A percentile compares a stretch with the other conserved stretches of the same genome.
Evolutionary conservation across 2,113 vertebrate genomes (phyloP).

Genomic region (Prochilodus magdalenae): DNA sequence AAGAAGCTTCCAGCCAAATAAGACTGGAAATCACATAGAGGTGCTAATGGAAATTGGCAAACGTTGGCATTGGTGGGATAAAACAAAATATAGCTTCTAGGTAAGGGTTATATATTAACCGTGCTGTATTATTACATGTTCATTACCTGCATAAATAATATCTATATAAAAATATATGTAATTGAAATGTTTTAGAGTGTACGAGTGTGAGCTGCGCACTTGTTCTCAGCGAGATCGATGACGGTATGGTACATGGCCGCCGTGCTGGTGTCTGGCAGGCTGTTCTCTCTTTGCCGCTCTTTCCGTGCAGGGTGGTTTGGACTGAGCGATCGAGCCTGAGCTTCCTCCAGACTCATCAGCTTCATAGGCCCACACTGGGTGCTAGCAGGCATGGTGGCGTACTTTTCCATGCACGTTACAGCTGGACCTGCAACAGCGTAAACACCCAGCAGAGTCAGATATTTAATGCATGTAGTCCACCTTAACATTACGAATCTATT

Average conservation of each 20-base stretch:
- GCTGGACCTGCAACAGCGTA: slow-evolving; percentile 68
- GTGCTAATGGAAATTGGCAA: too few species aligned
- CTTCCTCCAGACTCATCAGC: slow-evolving; percentile 94
- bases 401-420: slow-evolving; percentile 81
- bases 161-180: too few species aligned
- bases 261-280: slow-evolving; percentile 88
- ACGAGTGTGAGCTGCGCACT: slow-evolving; percentile 72
- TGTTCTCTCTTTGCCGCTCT: slow-evolving; percentile 89
- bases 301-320: slow-evolving; percentile 88
- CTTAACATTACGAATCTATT: neutral
- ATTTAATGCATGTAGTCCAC: neutral
- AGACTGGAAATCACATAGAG: too few species aligned
- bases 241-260: slow-evolving; percentile 92
- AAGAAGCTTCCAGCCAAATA: too few species aligned
- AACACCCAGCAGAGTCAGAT: slow-evolving; percentile 44
- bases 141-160: too few species aligned
- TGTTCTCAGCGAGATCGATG: slow-evolving; percentile 92
- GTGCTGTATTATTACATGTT: too few species aligned
- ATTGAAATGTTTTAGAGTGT: neutral
- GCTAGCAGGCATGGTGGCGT: slow-evolving; percentile 84
- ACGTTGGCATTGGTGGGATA: too few species aligned
- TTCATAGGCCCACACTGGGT: slow-evolving; percentile 88
- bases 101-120: too few species aligned
- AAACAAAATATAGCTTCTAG: too few species aligned
- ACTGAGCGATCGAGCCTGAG: slow-evolving; percentile 89